Base-by-base conservation (phyloP, 2,797 vertebrate species). In the Mus spretus region DNA sequence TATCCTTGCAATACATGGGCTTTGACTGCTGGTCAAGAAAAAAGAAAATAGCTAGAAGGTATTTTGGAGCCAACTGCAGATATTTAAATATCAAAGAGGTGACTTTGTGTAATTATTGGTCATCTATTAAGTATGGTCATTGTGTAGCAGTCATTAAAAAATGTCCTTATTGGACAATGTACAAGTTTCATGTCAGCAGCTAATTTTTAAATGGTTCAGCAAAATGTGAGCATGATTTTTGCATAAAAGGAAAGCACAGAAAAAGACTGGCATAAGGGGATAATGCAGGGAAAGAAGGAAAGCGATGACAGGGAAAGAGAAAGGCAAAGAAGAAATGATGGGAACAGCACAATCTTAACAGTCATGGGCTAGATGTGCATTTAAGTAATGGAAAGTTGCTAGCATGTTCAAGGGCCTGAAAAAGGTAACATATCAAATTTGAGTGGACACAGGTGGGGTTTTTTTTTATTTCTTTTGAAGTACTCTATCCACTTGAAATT, bases 111-210 rank as follows among this genome's bases (percentile, higher is more conserved):
- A 93, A 91, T 92, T 85, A 91, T 10, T 81, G 3, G 80, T 92
- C 37, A 86, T 86, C 93, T 93, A 77, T 95, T 91, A 96, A 92
- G 5, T 82, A 84, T 53, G 6, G 63, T 91, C 44, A 95, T 17
- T 0, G 3, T 90, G 80, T 92, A 91, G 15, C 95, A 95, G 70
- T 74, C 94, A 90, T 67, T 85, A n/a, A 57, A 47, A 94, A 94
- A 80, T 88, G 55, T 94, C 10, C 57, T 92, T 90, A 40, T 94
- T 28, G 15, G 70, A 59, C 72, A 91, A 84, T 40, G 79, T 63
- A 3, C 7, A 79, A 96, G 14, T 50, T 20, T 90, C 79, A 84
- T 50, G 19, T 95, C 50, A 78, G 24, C 7, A 81, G 89, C 53
- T 75, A 90, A 95, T 78, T 79, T 84, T 92, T 26, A 88, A 95